phyloP scores from a whole-genome alignment of 2,888 invertebrate species.

The Drosophila siamana region DNA sequence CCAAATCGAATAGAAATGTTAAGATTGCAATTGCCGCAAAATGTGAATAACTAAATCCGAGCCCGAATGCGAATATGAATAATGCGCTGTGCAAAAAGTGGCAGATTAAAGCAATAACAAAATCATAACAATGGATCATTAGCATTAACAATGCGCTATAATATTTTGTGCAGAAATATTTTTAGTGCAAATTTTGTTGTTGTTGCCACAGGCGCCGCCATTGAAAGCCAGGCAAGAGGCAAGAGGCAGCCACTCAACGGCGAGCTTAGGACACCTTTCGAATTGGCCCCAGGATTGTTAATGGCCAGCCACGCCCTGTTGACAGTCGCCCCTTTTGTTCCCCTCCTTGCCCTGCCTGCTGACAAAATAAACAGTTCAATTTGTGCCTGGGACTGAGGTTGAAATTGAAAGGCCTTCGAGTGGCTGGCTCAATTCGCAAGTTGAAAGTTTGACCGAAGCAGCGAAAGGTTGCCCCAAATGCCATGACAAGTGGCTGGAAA shows the following conservation, averaged over 20 bases:
- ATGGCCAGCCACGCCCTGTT: constrained; percentile 46
- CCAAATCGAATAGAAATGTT: constrained; percentile 26
- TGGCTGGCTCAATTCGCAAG: constrained; percentile 27
- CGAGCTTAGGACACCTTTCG: constrained; percentile 56
- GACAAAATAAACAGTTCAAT: not conserved
- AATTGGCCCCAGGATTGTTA: constrained; percentile 60
- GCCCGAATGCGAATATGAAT: constrained; percentile 25
- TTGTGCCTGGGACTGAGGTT: constrained; percentile 22
- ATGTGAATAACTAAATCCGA: constrained; percentile 18
- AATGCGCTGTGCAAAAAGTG: not conserved
- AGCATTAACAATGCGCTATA: constrained; percentile 51
- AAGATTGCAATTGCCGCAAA: constrained; percentile 43
- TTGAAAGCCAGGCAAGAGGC: constrained; percentile 3
- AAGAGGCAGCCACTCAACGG: constrained; percentile 1
- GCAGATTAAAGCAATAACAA: constrained; percentile 1
- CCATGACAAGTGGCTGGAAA: not conserved
- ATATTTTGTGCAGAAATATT: constrained; percentile 21
- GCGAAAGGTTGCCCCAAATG: constrained; percentile 22
- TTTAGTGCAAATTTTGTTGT: constrained; percentile 9
- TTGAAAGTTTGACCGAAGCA: constrained; percentile 32
- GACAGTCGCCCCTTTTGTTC: no score
- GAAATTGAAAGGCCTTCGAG: constrained; percentile 40
- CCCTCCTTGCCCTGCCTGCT: not conserved
- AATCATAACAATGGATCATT: constrained; percentile 57
- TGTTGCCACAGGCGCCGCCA: constrained; percentile 47